Conservation (phyloP, 2,797 vertebrate species). For the Muscicapa comitata region DNA sequence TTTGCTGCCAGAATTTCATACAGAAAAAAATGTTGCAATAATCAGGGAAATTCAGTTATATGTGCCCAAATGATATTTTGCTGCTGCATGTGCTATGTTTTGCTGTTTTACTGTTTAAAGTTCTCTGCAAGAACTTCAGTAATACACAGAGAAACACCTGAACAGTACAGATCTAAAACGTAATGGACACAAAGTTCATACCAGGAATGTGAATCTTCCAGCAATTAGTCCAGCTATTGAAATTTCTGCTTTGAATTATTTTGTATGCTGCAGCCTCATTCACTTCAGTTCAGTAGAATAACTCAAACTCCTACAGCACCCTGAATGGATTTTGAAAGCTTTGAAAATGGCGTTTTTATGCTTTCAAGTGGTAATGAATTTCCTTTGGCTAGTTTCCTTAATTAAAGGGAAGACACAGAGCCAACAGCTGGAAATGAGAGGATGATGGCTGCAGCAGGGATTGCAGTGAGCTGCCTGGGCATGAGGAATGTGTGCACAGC, state of each 20-base stretch:
- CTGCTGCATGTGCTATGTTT: not conserved
- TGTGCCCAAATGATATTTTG: not conserved
- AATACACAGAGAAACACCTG: not conserved
- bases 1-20: not conserved
- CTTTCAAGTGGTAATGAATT: not conserved
- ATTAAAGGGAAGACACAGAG: not conserved
- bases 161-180: not conserved
- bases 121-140: not conserved
- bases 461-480: not conserved
- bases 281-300: not conserved
- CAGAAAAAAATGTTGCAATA: not conserved
- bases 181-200: not conserved
- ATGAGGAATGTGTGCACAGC: fast-evolving
- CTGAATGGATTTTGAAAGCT: not conserved
- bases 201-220: not conserved
- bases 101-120: not conserved
- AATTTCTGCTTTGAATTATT: not conserved
- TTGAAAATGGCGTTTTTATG: not conserved
- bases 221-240: not conserved
- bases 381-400: slow-evolving; percentile 10
- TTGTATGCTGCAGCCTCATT: not conserved
- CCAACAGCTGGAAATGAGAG: not conserved
- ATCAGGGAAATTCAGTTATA: not conserved
- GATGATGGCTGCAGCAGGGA: not conserved
- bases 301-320: not conserved